Evolutionary conservation across 2,888 invertebrate genomes (phyloP).

Genomic region (Drosophila aldrichi): DNA sequence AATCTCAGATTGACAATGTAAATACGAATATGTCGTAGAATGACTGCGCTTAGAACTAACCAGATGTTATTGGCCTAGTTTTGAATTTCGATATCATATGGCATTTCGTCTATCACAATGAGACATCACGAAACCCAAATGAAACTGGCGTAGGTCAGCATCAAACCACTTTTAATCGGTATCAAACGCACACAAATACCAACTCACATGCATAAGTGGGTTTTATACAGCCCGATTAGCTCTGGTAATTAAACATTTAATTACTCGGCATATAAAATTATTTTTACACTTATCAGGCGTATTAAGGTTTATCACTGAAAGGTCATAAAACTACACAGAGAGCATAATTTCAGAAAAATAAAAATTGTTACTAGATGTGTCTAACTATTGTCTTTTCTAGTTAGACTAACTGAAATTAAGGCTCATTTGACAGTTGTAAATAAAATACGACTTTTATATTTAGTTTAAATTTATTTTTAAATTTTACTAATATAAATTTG

Average conservation of each 20-base stretch:
- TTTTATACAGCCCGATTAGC: constrained; percentile 15
- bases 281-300: constrained; percentile 34
- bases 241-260: constrained; percentile 27
- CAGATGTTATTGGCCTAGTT: constrained; percentile 47
- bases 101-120: constrained; percentile 13
- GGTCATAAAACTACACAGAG: constrained; percentile 30
- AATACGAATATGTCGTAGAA: neutral
- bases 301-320: constrained; percentile 19
- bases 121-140: constrained; percentile 29
- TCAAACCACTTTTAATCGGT: constrained; percentile 46
- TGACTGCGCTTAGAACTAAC: constrained; percentile 18
- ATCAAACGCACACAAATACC: constrained; percentile 27
- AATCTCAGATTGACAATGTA: constrained; percentile 7
- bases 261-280: constrained; percentile 14
- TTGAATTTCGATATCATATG: constrained; percentile 15
- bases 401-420: too few species aligned
- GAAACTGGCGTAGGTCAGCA: constrained; percentile 69
- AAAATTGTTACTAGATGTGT: constrained; percentile 16
- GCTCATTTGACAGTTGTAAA: too few species aligned
- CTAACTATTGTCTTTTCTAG: too few species aligned
- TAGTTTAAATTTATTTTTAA: neutral
- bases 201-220: constrained; percentile 2
- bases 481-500: too few species aligned
- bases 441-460: neutral
- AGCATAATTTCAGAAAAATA: constrained; percentile 15